Percentiles rank a stretch among this genome's conserved stretches.
Conservation (phyloP, 2,888 invertebrate species). For the Lymantria monacha region DNA sequence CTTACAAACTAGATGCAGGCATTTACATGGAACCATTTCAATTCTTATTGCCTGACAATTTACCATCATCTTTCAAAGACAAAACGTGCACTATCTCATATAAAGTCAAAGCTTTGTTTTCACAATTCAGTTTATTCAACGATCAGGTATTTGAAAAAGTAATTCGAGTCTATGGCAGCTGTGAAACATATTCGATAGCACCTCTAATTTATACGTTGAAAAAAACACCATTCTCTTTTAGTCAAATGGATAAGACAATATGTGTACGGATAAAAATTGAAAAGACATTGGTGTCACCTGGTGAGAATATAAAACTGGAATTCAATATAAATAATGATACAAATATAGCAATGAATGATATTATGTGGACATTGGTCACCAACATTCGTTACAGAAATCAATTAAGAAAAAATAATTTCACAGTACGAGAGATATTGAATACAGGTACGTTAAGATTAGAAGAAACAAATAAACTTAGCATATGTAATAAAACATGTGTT, state of each 20-base stretch:
- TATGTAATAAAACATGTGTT: slow-evolving; percentile 11
- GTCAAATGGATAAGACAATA: slow-evolving; percentile 1
- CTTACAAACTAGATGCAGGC: background rate
- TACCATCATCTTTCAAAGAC: slow-evolving; percentile 33
- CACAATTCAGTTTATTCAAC: slow-evolving; percentile 23
- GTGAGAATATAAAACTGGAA: slow-evolving; percentile 1
- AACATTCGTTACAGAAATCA: no score
- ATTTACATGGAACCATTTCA: slow-evolving; percentile 12
- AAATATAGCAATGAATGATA: background rate
- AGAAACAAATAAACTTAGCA: slow-evolving; percentile 17
- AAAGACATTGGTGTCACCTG: slow-evolving; percentile 12
- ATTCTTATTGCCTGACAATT: slow-evolving; percentile 28
- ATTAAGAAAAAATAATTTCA: no score
- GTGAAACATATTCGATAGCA: slow-evolving; percentile 12
- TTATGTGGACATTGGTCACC: background rate
- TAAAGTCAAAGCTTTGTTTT: slow-evolving; percentile 21
- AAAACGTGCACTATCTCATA: slow-evolving; percentile 23
- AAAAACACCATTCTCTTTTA: background rate
- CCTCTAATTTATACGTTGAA: background rate
- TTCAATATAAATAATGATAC: slow-evolving; percentile 3
- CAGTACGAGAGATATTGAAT: background rate
- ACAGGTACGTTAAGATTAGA: slow-evolving; percentile 3
- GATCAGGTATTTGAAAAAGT: slow-evolving; percentile 19
- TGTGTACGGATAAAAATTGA: slow-evolving; percentile 19
- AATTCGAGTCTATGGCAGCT: slow-evolving; percentile 21